Conservation (phyloP, 2,113 vertebrate species). For the Dromaius novaehollandiae region DNA sequence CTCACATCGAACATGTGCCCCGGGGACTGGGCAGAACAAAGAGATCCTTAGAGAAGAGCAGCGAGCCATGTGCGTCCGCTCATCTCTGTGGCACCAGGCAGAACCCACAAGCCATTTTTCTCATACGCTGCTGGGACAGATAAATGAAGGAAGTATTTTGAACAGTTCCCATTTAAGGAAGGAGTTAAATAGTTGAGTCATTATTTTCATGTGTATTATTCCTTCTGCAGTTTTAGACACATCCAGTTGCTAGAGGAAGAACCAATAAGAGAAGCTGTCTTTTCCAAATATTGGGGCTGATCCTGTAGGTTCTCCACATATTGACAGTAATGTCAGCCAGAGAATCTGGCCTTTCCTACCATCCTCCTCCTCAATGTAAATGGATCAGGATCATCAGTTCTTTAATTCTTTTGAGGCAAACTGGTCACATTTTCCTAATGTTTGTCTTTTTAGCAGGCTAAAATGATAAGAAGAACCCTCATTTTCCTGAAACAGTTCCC, state of each 20-base stretch:
- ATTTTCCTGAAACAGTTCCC: constrained; percentile 8
- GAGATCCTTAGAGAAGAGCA: constrained; percentile 72
- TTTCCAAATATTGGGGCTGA: background rate
- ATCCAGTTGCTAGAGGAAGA: background rate
- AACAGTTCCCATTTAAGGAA: constrained; percentile 55
- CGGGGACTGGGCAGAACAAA: constrained; percentile 76
- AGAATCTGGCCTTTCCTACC: background rate
- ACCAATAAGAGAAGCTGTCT: background rate
- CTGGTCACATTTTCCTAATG: background rate
- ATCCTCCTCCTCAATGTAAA: background rate
- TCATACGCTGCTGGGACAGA: constrained; percentile 67
- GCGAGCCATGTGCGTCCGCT: constrained; percentile 59
- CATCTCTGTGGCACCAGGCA: constrained; percentile 77
- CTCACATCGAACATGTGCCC: constrained; percentile 72
- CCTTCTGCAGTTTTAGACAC: background rate
- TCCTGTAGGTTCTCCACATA: background rate
- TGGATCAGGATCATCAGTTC: background rate
- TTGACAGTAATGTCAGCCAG: background rate
- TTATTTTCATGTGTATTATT: constrained; percentile 50
- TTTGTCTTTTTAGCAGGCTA: background rate
- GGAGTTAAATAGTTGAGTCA: constrained; percentile 61
- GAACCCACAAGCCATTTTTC: constrained; percentile 78
- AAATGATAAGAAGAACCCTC: background rate
- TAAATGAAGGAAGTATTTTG: constrained; percentile 72
- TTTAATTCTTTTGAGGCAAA: background rate